A percentile compares a stretch with the other conserved stretches of the same genome.
These are phyloP conservation scores for Ctenopoma kingsleyae DNA, from an alignment of 2,797 vertebrate genomes.

Conservation along the genomic window DNA sequence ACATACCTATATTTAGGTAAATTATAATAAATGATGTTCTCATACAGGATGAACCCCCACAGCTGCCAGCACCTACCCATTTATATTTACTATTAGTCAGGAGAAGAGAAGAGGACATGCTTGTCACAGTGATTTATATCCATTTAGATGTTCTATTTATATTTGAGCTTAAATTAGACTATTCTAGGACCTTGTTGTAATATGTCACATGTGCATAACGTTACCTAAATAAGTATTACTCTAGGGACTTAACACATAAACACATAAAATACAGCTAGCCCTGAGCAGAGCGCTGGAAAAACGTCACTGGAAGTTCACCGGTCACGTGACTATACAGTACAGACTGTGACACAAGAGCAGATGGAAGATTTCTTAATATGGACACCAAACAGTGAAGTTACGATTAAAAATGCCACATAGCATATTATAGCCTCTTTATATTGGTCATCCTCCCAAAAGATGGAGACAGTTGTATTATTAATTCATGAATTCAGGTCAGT, in stretches of 20 bases:
- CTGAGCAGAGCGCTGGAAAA: no score
- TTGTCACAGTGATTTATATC: conserved; percentile 42
- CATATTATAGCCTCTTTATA: neutral
- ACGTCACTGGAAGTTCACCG: no score
- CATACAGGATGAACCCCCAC: conserved; percentile 24
- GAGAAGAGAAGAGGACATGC: conserved; percentile 31
- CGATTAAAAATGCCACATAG: no score
- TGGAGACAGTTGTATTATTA: neutral
- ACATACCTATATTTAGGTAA: conserved; percentile 28
- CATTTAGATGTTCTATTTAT: conserved; percentile 25
- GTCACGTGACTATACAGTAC: no score
- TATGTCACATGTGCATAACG: conserved; percentile 1
- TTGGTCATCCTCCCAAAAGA: neutral
- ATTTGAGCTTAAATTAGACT: conserved; percentile 17
- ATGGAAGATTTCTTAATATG: no score
- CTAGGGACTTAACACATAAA: neutral
- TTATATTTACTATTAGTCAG: conserved; percentile 24
- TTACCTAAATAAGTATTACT: conserved; percentile 6
- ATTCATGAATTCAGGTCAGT: conserved; percentile 2
- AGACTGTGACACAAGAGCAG: no score
- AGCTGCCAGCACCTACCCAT: conserved; percentile 23
- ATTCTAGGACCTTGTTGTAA: conserved; percentile 16
- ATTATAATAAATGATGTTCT: conserved; percentile 4
- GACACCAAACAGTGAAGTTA: no score
- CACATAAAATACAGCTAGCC: no score